Percentiles rank a stretch among this genome's conserved stretches.
These are phyloP conservation scores for Mimas tiliae DNA, from an alignment of 2,888 invertebrate genomes.

Conservation along the genomic window DNA sequence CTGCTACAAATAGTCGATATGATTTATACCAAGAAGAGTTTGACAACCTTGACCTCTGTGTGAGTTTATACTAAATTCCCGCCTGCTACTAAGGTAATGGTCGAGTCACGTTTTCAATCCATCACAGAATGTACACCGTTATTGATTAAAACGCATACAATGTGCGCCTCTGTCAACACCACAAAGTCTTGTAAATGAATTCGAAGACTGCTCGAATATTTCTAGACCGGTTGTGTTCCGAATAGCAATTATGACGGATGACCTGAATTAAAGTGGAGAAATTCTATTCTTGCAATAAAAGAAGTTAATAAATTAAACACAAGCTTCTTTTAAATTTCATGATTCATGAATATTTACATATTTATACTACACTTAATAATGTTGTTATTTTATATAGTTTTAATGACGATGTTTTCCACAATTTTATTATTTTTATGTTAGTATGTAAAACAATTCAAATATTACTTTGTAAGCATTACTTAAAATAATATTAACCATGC, in stretches of 20 bases:
- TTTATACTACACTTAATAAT: background rate
- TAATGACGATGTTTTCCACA: too few species aligned
- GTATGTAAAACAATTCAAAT: background rate
- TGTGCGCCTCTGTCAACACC: constrained; percentile 21
- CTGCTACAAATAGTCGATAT: background rate
- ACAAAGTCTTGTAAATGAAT: constrained; percentile 20
- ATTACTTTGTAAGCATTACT: background rate
- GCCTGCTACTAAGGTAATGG: constrained; percentile 12
- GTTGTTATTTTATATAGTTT: background rate
- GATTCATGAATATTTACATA: background rate
- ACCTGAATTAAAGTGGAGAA: background rate
- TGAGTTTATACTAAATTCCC: constrained; percentile 15
- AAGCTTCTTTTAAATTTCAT: background rate
- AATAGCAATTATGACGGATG: constrained; percentile 12
- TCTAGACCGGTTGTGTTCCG: constrained; percentile 29
- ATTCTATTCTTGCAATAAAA: background rate
- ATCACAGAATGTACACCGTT: constrained; percentile 20
- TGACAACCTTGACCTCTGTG: constrained; percentile 17
- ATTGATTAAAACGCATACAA: constrained; percentile 25
- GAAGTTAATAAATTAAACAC: background rate
- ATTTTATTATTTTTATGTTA: background rate
- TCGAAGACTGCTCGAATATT: constrained; percentile 25
- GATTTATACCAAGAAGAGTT: background rate
- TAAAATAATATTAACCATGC: background rate
- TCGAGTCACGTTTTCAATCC: constrained; percentile 19